Evolutionary conservation across 2,888 invertebrate species (phyloP).

Genomic region (Phanerotoma sp.): DNA sequence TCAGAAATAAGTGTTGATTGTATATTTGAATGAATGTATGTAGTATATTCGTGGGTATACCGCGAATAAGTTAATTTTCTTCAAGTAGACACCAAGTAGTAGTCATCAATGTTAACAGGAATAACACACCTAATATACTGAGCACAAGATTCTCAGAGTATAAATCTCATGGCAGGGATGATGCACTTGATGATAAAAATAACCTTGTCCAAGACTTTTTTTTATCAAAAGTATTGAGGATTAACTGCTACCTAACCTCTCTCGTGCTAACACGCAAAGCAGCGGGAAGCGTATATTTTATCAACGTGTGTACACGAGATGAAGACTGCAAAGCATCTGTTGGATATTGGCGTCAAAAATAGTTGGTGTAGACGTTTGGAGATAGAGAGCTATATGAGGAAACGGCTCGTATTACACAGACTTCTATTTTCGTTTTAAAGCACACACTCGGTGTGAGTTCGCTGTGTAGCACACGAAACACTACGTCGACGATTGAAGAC

Average conservation of each 20-base stretch:
- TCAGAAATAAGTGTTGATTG: constrained; percentile 39
- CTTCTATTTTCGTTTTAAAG: constrained; percentile 39
- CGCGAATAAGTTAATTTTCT: constrained; percentile 1
- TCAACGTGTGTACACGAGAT: constrained; percentile 5
- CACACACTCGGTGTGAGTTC: background rate
- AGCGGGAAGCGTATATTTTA: background rate
- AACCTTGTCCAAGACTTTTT: background rate
- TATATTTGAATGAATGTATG: constrained; percentile 1
- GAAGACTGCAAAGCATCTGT: constrained; percentile 14
- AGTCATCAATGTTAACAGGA: too few relatives aligned
- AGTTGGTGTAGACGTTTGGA: constrained; percentile 39
- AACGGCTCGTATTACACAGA: constrained; percentile 51
- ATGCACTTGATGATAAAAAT: constrained; percentile 1
- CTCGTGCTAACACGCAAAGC: background rate
- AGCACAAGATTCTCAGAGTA: background rate
- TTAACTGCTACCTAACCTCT: background rate
- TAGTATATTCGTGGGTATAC: too few relatives aligned
- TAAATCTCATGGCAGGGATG: background rate
- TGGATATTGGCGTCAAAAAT: constrained; percentile 44
- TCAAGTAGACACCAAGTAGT: background rate
- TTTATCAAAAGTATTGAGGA: background rate
- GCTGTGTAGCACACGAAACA: background rate
- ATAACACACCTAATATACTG: too few relatives aligned
- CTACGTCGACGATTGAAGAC: background rate
- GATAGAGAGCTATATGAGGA: constrained; percentile 56